A percentile compares a stretch with the other conserved stretches of the same genome.
phyloP scores from a whole-genome alignment of 2,113 vertebrate genomes.

The Sander lucioperca region DNA sequence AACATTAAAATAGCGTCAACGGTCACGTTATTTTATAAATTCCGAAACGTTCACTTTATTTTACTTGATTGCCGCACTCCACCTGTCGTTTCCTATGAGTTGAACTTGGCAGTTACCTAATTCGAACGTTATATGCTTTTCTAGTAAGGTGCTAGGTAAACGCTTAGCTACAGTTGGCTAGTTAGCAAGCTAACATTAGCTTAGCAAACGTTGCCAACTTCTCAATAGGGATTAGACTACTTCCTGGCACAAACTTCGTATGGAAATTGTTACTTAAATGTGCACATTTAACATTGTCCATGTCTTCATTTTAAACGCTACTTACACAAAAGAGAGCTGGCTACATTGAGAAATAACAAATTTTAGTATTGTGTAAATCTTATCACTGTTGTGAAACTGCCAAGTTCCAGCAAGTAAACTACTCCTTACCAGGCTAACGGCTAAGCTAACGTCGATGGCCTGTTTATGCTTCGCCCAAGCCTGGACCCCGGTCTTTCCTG shows the following conservation, averaged over 20 bases:
- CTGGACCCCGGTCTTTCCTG: slow-evolving; percentile 77
- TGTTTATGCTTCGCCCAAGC: slow-evolving; percentile 58
- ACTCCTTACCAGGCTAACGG: slow-evolving; percentile 62
- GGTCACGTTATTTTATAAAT: not conserved
- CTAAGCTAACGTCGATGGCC: slow-evolving; percentile 75
- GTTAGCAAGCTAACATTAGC: slow-evolving; percentile 71
- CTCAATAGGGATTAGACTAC: slow-evolving; percentile 74
- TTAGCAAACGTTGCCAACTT: slow-evolving; percentile 75
- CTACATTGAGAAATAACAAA: not conserved
- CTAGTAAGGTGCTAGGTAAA: slow-evolving; percentile 4
- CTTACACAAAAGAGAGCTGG: rapidly evolving
- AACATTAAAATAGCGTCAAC: slow-evolving; percentile 19
- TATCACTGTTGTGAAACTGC: slow-evolving; percentile 30
- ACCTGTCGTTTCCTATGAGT: not conserved
- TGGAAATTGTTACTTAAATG: not conserved
- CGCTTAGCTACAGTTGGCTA: slow-evolving; percentile 39
- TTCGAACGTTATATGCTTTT: not conserved
- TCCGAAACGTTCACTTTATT: not conserved
- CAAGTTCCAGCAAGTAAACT: slow-evolving; percentile 74
- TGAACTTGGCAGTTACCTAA: not conserved
- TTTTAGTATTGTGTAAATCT: not conserved
- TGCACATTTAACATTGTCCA: rapidly evolving
- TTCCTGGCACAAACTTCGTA: slow-evolving; percentile 65
- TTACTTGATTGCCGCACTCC: rapidly evolving
- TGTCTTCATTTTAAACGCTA: rapidly evolving